A percentile compares a stretch with the other conserved stretches of the same genome.
Evolutionary conservation across 2,797 vertebrate genomes (phyloP).

Genomic region (Aythya fuligula): DNA sequence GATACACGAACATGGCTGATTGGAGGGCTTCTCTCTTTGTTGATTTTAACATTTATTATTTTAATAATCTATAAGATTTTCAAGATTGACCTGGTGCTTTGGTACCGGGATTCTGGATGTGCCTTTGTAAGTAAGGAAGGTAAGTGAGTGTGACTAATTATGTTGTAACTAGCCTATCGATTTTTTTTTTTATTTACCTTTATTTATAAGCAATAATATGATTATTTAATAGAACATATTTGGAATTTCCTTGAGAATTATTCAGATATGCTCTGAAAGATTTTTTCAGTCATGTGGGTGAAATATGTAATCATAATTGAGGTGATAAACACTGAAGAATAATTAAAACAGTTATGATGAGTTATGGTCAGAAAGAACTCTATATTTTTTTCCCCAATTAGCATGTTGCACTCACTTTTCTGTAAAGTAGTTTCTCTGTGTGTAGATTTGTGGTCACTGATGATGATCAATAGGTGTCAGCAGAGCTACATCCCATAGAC

Average conservation of each 20-base stretch:
- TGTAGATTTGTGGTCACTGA: neutral
- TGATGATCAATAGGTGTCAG: slow-evolving; percentile 66
- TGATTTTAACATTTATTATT: slow-evolving; percentile 70
- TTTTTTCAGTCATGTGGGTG: neutral
- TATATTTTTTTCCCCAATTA: neutral
- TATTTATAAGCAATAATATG: neutral
- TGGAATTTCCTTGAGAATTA: neutral
- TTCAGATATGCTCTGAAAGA: neutral
- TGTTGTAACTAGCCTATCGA: neutral
- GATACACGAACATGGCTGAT: slow-evolving; percentile 73
- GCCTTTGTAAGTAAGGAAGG: slow-evolving; percentile 78
- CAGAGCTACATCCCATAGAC: slow-evolving; percentile 39
- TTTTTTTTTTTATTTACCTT: neutral
- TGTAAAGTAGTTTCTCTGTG: neutral
- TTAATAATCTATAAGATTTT: slow-evolving; percentile 83
- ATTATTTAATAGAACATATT: neutral
- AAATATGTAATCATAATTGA: neutral
- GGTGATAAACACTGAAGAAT: neutral
- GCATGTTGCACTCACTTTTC: neutral
- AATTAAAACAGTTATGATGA: neutral
- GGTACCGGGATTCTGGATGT: slow-evolving; percentile 81
- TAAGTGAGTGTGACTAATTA: slow-evolving; percentile 60
- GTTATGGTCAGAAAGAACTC: neutral
- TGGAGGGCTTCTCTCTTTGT: slow-evolving; percentile 65
- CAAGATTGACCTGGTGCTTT: slow-evolving; percentile 89